Evolutionary conservation across 2,113 vertebrate species (phyloP), one percentile per base, ranked within the genome.

Genomic region (Phocoena phocoena): DNA sequence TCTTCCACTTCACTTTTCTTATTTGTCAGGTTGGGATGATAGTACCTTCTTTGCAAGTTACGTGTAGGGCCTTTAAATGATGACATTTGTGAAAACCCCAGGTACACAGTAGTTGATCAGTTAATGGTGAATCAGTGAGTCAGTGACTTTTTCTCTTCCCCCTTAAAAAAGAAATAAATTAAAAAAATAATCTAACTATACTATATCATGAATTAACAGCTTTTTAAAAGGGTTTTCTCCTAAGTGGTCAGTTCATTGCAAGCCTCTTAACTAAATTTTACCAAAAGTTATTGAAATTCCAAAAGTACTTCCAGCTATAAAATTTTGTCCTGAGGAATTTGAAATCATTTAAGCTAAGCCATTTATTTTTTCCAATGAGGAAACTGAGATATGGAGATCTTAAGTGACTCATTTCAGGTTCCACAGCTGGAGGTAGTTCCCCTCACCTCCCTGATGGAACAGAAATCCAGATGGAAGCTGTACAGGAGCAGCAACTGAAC

Each of bases 221-320:
- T 65, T 92, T 77, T 89, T 14, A 41, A 82, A 86, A 89, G 20
- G 3, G 8, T 62, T 73, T 92, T 70, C 31, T 87, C 25, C 4
- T 50, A 94, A 77, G 23, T 62, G 3, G 3, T 65, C 21, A 89
- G n/a, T 26, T 33, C 18, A 65, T 87, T 89, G 25, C 20, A 80
- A 93, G 8, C 4, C 70, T 73, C 26, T 67, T 86, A 96, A 85
- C 21, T 94, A 87, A 92, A 93, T 81, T 90, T 95, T 88, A 76
- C 38, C 67, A 8, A 88, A 88, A 60, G 12, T 95, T 90, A 50
- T 4, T 88, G 7, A 76, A 83, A 6, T 90, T 95, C 25, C 88
- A 31, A 58, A 93, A 76, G 41, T 92, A 89, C 17, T 67, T 84
- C 28, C 25, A 96, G 4, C 18, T 44, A 41, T 90, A 84, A 80